phyloP scores from a whole-genome alignment of 2,113 vertebrate species.

The Origma solitaria region DNA sequence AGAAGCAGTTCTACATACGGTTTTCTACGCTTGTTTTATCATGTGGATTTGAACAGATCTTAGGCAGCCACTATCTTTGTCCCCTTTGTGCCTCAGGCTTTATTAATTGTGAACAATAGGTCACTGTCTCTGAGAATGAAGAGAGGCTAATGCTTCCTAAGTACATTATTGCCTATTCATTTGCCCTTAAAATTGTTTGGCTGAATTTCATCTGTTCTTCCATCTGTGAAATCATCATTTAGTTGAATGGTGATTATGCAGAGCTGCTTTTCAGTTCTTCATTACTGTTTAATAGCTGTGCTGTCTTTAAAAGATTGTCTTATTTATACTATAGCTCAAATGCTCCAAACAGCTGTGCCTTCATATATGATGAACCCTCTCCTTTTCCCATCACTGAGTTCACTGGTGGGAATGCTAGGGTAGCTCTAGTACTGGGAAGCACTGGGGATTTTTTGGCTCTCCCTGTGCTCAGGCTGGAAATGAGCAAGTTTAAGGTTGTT shows the following conservation, averaged over 20 bases:
- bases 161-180: conserved; percentile 62
- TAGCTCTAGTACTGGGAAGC: not conserved
- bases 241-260: conserved; percentile 63
- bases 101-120: conserved; percentile 59
- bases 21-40: not conserved
- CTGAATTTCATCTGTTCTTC: conserved; percentile 72
- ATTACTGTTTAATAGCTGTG: conserved; percentile 62
- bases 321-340: conserved; percentile 24
- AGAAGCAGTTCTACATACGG: accelerated
- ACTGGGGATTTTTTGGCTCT: not conserved
- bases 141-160: conserved; percentile 66
- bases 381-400: not conserved
- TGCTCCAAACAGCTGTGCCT: not conserved
- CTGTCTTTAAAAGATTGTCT: conserved; percentile 54
- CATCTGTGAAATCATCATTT: conserved; percentile 75
- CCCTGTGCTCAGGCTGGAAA: not conserved
- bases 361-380: not conserved
- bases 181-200: conserved; percentile 60
- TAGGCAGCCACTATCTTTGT: not conserved
- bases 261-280: conserved; percentile 63
- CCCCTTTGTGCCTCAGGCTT: conserved; percentile 27
- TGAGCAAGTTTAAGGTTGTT: not conserved
- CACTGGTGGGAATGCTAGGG: not conserved
- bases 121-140: conserved; percentile 53
- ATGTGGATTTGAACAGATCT: not conserved